phyloP scores from a whole-genome alignment of 2,113 vertebrate species.

The Chionomys nivalis region DNA sequence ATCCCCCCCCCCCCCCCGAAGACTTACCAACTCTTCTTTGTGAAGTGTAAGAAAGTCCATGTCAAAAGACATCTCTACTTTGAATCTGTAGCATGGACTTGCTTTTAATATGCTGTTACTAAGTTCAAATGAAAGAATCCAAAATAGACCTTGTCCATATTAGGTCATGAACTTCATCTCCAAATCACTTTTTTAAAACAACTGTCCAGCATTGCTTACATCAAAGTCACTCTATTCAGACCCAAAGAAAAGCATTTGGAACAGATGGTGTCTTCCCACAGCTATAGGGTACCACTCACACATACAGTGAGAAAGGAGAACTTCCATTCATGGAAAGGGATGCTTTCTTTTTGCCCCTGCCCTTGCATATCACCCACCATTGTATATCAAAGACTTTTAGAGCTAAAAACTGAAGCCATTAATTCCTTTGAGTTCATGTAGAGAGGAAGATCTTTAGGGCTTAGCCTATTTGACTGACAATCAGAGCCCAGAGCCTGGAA shows the following conservation, averaged over 20 bases:
- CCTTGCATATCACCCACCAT: not conserved
- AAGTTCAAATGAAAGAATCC: slow-evolving; percentile 56
- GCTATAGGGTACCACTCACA: not conserved
- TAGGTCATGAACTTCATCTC: slow-evolving; percentile 71
- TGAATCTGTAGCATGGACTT: slow-evolving; percentile 45
- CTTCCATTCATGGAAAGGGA: not conserved
- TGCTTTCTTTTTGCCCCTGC: not conserved
- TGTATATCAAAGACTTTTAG: not conserved
- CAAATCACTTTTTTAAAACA: slow-evolving; percentile 66
- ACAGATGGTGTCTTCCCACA: slow-evolving; percentile 40
- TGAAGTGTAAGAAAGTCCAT: slow-evolving; percentile 45
- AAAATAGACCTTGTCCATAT: slow-evolving; percentile 74
- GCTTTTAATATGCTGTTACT: slow-evolving; percentile 47
- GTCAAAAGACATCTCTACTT: slow-evolving; percentile 60
- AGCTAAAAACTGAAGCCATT: not conserved
- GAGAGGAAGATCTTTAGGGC: not conserved
- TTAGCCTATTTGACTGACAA: not conserved
- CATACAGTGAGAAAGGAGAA: not conserved
- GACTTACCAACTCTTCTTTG: slow-evolving; percentile 37
- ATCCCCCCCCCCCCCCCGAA: not conserved
- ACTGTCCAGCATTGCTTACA: slow-evolving; percentile 57
- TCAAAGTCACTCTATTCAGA: slow-evolving; percentile 37
- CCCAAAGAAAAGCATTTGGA: slow-evolving; percentile 22
- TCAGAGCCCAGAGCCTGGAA: not conserved
- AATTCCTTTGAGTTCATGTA: slow-evolving; percentile 18